These are phyloP conservation scores for Escarpia spicata DNA, from an alignment of 2,888 invertebrate species.

Conservation along the genomic window DNA sequence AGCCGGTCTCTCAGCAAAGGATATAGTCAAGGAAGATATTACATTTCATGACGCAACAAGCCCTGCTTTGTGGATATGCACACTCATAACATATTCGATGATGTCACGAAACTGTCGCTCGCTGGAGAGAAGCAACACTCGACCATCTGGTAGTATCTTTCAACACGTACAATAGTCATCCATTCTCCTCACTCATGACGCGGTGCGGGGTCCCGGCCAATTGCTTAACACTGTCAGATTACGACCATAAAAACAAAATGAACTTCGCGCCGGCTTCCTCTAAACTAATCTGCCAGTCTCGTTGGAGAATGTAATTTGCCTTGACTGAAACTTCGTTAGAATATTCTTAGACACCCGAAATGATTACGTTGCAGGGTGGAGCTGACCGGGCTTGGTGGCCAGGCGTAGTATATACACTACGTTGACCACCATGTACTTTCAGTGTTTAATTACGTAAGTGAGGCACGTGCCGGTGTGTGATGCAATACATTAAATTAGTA, in stretches of 20 bases:
- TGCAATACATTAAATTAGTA: neutral
- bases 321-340: neutral
- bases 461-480: neutral
- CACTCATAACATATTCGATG: neutral
- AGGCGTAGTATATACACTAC: no score
- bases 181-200: neutral
- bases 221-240: constrained; percentile 13
- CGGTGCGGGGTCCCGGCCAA: neutral
- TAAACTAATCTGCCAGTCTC: neutral
- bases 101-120: neutral
- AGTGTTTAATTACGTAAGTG: no score
- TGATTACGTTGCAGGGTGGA: neutral
- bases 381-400: neutral
- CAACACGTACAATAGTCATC: neutral
- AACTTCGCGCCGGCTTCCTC: neutral
- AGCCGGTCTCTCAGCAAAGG: no score
- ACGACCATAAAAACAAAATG: neutral
- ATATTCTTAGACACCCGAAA: neutral
- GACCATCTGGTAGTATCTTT: neutral
- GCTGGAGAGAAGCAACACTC: neutral
- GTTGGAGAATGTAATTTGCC: neutral
- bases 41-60: neutral
- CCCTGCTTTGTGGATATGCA: neutral
- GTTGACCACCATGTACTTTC: no score
- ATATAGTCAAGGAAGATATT: no score